Conservation (phyloP, 2,888 invertebrate genomes). For the Cabera pusaria region DNA sequence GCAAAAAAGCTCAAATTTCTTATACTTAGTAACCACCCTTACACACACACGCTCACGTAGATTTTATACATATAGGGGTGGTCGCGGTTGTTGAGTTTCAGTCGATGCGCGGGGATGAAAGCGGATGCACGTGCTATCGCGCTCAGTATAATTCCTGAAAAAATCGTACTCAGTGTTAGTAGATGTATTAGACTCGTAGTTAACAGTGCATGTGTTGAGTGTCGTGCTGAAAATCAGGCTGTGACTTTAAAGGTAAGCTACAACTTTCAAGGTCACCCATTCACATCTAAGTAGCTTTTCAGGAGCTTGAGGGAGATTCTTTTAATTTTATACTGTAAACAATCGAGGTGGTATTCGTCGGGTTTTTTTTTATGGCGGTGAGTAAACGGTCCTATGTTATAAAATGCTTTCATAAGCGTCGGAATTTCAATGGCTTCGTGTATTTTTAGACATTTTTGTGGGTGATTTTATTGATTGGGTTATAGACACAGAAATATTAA, state of each 20-base stretch:
- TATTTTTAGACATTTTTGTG: no score
- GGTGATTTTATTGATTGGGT: no score
- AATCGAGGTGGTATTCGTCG: no score
- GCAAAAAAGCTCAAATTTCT: slow-evolving; percentile 14
- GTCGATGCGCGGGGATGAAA: slow-evolving; percentile 37
- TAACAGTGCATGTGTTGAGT: slow-evolving; percentile 4
- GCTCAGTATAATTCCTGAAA: slow-evolving; percentile 1
- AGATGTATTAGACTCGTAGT: not conserved
- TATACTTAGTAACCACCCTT: slow-evolving; percentile 8
- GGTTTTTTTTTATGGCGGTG: no score
- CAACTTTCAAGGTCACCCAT: no score
- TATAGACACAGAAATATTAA: no score
- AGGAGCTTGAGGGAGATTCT: no score
- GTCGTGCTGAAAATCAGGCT: slow-evolving; percentile 1
- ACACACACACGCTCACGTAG: slow-evolving; percentile 3
- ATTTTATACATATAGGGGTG: slow-evolving; percentile 5
- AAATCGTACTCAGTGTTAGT: slow-evolving; percentile 11
- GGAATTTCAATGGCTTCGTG: no score
- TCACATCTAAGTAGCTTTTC: no score
- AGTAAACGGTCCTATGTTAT: no score
- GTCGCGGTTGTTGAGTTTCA: slow-evolving; percentile 21
- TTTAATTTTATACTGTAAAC: no score
- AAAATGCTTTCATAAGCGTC: no score
- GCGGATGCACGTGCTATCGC: slow-evolving; percentile 26
- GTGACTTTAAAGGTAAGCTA: not conserved